Conservation (phyloP, 2,113 vertebrate genomes). For the Lepus europaeus region DNA sequence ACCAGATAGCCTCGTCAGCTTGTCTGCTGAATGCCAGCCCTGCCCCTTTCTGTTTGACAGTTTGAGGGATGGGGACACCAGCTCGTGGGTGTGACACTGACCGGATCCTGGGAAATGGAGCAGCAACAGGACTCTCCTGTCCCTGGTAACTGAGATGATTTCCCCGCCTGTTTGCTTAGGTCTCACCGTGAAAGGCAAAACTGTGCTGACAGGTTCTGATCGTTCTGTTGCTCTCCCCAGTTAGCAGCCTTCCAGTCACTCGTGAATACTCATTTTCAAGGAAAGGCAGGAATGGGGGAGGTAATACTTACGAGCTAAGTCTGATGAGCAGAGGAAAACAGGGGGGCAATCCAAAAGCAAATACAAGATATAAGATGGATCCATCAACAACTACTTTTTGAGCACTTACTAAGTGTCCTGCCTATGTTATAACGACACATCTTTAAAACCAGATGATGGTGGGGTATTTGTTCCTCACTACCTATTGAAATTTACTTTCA, state of each 20-base stretch:
- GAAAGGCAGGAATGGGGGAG: neutral
- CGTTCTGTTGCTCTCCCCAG: neutral
- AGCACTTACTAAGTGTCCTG: neutral
- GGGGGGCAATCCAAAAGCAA: slow-evolving; percentile 26
- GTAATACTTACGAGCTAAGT: neutral
- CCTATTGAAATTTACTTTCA: slow-evolving; percentile 20
- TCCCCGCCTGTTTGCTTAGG: neutral
- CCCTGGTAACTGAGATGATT: neutral
- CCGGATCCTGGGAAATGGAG: neutral
- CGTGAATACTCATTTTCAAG: slow-evolving; percentile 19
- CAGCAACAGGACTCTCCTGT: neutral
- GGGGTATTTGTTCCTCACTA: neutral
- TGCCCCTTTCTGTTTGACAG: neutral
- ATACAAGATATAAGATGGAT: neutral
- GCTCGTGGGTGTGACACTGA: neutral
- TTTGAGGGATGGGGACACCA: neutral
- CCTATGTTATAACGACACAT: neutral
- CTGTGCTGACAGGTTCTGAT: neutral
- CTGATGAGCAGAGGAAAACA: neutral
- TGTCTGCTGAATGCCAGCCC: neutral
- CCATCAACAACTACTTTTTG: neutral
- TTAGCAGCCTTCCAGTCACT: neutral
- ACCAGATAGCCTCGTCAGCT: slow-evolving; percentile 12
- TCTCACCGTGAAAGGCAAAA: neutral
- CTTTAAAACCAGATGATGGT: neutral